Evolutionary conservation across 2,888 invertebrate genomes (phyloP).

Genomic region (Phania funesta): DNA sequence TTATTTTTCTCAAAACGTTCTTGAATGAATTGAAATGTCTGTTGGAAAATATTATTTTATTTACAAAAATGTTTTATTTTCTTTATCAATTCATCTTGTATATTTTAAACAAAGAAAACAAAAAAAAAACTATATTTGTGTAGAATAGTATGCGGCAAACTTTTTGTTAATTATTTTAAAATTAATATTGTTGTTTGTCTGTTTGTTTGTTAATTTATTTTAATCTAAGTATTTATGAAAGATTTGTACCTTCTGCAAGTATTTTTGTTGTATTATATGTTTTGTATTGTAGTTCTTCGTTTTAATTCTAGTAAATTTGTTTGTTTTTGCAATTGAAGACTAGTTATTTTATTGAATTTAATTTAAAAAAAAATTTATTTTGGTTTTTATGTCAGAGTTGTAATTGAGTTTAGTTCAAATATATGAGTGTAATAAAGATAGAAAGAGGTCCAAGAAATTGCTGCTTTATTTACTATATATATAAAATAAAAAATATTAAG

Average conservation of each 20-base stretch:
- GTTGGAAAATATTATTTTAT: background rate
- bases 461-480: too few relatives aligned
- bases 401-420: too few relatives aligned
- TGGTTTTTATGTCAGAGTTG: constrained; percentile 70
- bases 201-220: constrained; percentile 26
- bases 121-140: background rate
- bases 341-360: constrained; percentile 73
- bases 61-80: background rate
- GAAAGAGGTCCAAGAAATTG: too few relatives aligned
- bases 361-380: constrained; percentile 26
- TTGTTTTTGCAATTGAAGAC: constrained; percentile 70
- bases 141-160: constrained; percentile 31
- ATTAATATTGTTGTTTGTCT: constrained; percentile 49
- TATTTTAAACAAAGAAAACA: constrained; percentile 7
- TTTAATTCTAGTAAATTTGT: constrained; percentile 52
- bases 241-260: constrained; percentile 79
- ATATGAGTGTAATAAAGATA: too few relatives aligned
- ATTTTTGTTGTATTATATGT: constrained; percentile 71
- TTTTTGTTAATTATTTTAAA: constrained; percentile 32
- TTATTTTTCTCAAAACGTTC: constrained; percentile 28
- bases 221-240: constrained; percentile 64
- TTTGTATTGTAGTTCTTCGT: constrained; percentile 70
- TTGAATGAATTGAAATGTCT: constrained; percentile 25
- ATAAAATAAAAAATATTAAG: background rate
- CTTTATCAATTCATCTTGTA: background rate